phyloP scores from a whole-genome alignment of 2,113 vertebrate species.

The Plotosus lineatus region DNA sequence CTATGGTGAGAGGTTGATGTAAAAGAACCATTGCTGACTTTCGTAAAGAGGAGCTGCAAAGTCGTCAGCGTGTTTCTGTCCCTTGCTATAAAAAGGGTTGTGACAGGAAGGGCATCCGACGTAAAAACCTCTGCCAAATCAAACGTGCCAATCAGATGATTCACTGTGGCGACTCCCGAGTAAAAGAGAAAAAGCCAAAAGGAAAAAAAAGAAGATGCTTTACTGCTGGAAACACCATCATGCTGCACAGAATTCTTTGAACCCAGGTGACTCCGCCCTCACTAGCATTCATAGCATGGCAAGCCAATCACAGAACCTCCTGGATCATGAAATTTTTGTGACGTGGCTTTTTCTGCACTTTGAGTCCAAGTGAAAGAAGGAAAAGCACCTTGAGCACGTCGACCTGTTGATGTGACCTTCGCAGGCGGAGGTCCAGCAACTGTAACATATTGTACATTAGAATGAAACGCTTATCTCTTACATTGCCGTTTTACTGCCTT shows the following conservation, averaged over 20 bases:
- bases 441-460: neutral
- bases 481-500: neutral
- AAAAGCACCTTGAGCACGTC: neutral
- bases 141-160: too few species aligned
- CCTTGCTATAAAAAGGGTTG: too few species aligned
- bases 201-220: neutral
- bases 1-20: too few species aligned
- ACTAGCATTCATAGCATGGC: neutral
- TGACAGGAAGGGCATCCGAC: too few species aligned
- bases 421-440: neutral
- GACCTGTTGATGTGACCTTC: neutral
- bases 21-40: too few species aligned
- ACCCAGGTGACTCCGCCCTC: neutral
- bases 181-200: too few species aligned
- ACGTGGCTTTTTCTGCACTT: conserved; percentile 5
- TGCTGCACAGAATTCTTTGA: neutral
- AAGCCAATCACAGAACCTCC: conserved; percentile 8
- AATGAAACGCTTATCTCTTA: neutral
- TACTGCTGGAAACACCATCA: neutral
- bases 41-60: too few species aligned
- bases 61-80: too few species aligned
- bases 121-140: too few species aligned
- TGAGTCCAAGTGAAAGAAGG: neutral
- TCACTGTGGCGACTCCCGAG: too few species aligned
- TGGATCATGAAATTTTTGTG: conserved; percentile 11